Evolutionary conservation across 2,113 vertebrate genomes (phyloP), one percentile per base, ranked within the genome.

Genomic region (Chinchilla lanigera): DNA sequence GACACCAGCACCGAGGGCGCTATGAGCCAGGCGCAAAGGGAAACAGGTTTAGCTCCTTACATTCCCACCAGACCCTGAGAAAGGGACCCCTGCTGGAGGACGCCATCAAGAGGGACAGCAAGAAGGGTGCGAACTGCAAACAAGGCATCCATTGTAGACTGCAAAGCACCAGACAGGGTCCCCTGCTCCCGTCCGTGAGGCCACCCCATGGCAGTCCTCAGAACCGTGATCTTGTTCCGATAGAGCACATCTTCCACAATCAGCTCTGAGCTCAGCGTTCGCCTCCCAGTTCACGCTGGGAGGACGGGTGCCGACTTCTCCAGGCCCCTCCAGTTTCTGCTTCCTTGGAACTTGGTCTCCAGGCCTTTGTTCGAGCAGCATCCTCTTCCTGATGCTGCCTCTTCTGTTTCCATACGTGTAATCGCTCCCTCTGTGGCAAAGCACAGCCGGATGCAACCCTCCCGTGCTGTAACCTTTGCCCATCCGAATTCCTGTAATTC

Each of bases 401-500:
- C 44, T 81, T 11, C 20, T 60, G 67, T 69, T 54, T 91, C 73
- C 56, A 28, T 1, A 5, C 19, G 33, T 6, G 16, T 12, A 13
- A 50, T 35, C 20, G 16, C 83, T 69, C 35, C 44, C 87, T 67
- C 28, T 61, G 35, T 33, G 50, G 33, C 44, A 81, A 41, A 80
- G 52, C 33, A 38, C 2, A 26, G 22, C 12, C 24, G 7, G 81
- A 41, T 22, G 80, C 20, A 26, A 4, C 11, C 56, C 33, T 54
- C 28, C 50, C 71, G 20, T 75, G 33, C 14, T 26, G 63, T 30
- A 30, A 41, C 17, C 22, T 67, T 61, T 19, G 3, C 38, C 56
- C 73, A 63, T 81, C 89, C n/a, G 54, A 65, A 75, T 89, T 86
- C 61, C 80, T 96, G 38, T 50, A 44, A 44, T 89, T 89, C 88